Evolutionary conservation across 2,797 vertebrate genomes (phyloP).

Genomic region (Pantherophis vulpinus): DNA sequence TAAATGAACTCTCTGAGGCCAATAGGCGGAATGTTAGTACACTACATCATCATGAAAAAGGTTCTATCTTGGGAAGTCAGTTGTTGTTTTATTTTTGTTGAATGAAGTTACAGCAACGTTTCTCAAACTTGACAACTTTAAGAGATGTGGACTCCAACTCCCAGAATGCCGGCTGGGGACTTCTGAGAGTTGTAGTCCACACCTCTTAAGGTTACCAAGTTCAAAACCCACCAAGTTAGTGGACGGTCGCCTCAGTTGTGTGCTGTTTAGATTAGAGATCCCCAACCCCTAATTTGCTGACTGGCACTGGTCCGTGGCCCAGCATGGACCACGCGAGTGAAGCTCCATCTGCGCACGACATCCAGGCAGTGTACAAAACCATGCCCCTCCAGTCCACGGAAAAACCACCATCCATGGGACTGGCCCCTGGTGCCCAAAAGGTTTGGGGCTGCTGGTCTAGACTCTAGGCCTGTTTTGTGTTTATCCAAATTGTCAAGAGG

Average conservation of each 20-base stretch:
- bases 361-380: no score
- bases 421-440: no score
- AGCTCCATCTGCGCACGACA: no score
- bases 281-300: no score
- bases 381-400: rapidly evolving
- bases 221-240: neutral
- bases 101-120: neutral
- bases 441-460: neutral
- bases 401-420: no score
- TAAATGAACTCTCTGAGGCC: neutral
- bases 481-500: neutral
- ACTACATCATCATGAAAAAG: neutral
- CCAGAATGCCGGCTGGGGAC: neutral
- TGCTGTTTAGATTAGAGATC: no score
- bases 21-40: no score
- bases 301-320: no score
- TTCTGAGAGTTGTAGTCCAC: neutral
- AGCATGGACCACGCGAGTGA: no score
- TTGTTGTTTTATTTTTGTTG: neutral
- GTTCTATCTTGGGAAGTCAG: neutral
- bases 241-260: neutral
- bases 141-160: neutral
- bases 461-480: neutral
- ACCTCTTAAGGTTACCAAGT: neutral
- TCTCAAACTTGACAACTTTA: neutral